Evolutionary conservation across 2,797 vertebrate genomes (phyloP).

Genomic region (Stomatorhinus walkeri): DNA sequence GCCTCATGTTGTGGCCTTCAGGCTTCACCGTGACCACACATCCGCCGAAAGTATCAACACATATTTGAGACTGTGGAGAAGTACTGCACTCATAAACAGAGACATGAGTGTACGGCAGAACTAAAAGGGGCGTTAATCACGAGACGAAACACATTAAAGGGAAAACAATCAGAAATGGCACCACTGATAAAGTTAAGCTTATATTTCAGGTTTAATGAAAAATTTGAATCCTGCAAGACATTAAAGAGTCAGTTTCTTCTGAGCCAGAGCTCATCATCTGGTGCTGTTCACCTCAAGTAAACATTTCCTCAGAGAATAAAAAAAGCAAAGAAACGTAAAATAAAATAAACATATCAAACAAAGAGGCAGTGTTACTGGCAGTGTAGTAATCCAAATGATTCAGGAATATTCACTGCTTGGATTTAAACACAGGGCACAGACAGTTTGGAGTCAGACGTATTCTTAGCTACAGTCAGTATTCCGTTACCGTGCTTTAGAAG

Average conservation of each 20-base stretch:
- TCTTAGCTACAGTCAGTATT: not conserved
- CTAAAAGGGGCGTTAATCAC: not conserved
- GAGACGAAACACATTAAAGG: not conserved
- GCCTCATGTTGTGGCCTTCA: not conserved
- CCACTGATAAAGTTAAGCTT: not conserved
- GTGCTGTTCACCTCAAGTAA: not conserved
- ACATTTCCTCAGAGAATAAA: not conserved
- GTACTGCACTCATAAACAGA: not conserved
- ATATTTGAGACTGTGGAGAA: not conserved
- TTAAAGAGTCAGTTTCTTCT: constrained; percentile 12
- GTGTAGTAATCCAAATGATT: not conserved
- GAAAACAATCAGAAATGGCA: not conserved
- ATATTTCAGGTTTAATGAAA: not conserved
- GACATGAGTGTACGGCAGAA: not conserved
- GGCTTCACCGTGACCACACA: not conserved
- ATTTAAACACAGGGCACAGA: not conserved
- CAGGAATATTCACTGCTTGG: not conserved
- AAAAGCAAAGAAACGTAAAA: not conserved
- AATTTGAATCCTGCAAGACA: not conserved
- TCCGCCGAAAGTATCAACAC: not conserved
- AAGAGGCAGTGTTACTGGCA: not conserved
- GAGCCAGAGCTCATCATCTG: not conserved
- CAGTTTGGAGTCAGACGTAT: not conserved
- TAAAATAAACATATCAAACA: not conserved
- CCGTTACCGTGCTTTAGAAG: not conserved